Base-by-base conservation (phyloP, 37 sponge, comb jelly and placozoan species). In the Aplysina aerophoba region DNA sequence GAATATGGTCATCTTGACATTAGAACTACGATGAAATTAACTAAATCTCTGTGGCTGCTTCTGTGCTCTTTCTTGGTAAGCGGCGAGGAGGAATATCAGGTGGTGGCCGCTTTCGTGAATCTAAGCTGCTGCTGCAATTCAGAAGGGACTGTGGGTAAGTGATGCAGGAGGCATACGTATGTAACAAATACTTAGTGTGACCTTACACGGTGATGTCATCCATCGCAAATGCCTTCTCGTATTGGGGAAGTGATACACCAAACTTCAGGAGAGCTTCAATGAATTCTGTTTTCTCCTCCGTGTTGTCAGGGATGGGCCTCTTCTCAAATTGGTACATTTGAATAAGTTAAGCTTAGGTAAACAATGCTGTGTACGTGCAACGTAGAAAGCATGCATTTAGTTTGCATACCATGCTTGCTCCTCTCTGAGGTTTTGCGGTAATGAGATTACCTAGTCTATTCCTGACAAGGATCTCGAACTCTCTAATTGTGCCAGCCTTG, bases 101-200 rank as follows among this genome's bases (percentile, higher is more conserved):
- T n/a, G n/a, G n/a, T n/a, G n/a, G n/a, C n/a, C n/a, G n/a, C n/a
- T n/a, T n/a, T n/a, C n/a, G n/a, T n/a, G n/a, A n/a, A n/a, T n/a
- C n/a, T n/a, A n/a, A n/a, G n/a, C n/a, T n/a, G n/a, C n/a, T n/a
- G n/a, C n/a, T n/a, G n/a, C n/a, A n/a, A n/a, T n/a, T n/a, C n/a
- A n/a, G n/a, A n/a, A n/a, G n/a, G n/a, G n/a, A n/a, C n/a, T 65
- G 66, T 65, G 59, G 59, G 17, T 57, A 57, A 57, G 59, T 57
- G 59, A 57, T 57, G 17, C 59, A 57, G 59, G 59, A 57, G 59
- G 17, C 59, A 57, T 57, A 57, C 59, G n/a, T n/a, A n/a, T n/a
- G n/a, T n/a, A 57, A 17, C 59, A 20, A 57, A 57, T 20, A 57
- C 59, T 17, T 57, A 57, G 59, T 17, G 15, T 57, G 59, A 57